Evolutionary conservation across 2,797 vertebrate genomes (phyloP).

Genomic region (Diplodus puntazzo): DNA sequence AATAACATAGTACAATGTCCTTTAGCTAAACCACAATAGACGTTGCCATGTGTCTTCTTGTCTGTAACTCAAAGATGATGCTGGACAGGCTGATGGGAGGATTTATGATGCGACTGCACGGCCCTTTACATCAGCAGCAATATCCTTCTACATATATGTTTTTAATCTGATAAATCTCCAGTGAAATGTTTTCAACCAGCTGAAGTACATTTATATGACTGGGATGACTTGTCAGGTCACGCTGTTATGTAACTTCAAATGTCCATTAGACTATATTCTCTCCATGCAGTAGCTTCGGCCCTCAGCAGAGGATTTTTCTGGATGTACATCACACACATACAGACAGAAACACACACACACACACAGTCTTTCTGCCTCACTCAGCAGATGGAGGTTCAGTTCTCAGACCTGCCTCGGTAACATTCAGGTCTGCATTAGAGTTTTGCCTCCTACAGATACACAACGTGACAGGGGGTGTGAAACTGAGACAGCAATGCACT

Average conservation of each 20-base stretch:
- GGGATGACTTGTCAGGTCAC: slow-evolving; percentile 26
- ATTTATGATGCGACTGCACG: slow-evolving; percentile 3
- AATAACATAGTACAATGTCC: background rate
- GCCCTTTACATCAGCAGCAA: background rate
- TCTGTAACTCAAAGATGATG: background rate
- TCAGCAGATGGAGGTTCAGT: slow-evolving; percentile 54
- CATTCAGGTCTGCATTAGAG: slow-evolving; percentile 32
- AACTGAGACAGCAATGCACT: background rate
- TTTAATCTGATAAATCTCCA: slow-evolving; percentile 26
- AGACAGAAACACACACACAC: slow-evolving; percentile 8
- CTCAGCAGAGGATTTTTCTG: slow-evolving; percentile 51
- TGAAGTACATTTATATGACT: background rate
- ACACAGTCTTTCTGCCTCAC: slow-evolving; percentile 38
- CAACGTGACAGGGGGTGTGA: background rate
- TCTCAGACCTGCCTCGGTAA: slow-evolving; percentile 24
- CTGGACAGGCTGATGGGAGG: slow-evolving; percentile 11
- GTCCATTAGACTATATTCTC: slow-evolving; percentile 40
- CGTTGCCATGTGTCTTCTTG: background rate
- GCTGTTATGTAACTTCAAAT: slow-evolving; percentile 45
- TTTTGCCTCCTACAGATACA: slow-evolving; percentile 13
- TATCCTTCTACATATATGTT: background rate
- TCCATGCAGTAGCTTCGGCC: slow-evolving; percentile 17
- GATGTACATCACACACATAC: slow-evolving; percentile 44
- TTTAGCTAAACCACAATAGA: background rate
- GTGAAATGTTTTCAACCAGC: slow-evolving; percentile 1